Evolutionary conservation across 2,888 invertebrate genomes (phyloP).

Genomic region (Pycnomerus fuliginosus): DNA sequence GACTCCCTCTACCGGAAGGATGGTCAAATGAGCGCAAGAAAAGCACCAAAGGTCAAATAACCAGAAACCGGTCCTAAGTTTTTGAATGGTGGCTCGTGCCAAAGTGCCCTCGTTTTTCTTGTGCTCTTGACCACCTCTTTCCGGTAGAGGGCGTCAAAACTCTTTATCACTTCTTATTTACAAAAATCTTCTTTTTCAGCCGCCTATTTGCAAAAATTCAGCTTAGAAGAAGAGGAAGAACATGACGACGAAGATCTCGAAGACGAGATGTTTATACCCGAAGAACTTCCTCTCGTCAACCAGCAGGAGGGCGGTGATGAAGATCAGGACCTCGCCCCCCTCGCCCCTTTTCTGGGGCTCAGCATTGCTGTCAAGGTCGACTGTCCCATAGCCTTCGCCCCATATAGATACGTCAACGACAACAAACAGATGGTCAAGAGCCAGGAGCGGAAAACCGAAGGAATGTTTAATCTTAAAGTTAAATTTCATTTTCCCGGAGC

Average conservation of each 20-base stretch:
- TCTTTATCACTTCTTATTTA: too few species aligned
- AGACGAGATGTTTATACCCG: constrained; percentile 20
- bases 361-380: constrained; percentile 36
- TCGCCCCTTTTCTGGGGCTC: constrained; percentile 36
- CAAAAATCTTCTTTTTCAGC: constrained; percentile 30
- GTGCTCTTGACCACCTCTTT: too few species aligned
- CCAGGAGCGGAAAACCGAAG: constrained; percentile 1
- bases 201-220: constrained; percentile 42
- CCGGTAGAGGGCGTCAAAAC: too few species aligned
- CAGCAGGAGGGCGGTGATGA: not conserved
- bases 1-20: too few species aligned
- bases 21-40: too few species aligned
- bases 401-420: constrained; percentile 32
- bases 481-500: constrained; percentile 42
- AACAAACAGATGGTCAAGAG: constrained; percentile 11
- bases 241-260: constrained; percentile 30
- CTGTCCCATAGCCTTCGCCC: constrained; percentile 41
- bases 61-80: too few species aligned
- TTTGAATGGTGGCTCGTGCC: too few species aligned
- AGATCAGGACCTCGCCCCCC: not conserved
- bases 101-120: too few species aligned
- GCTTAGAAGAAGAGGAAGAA: constrained; percentile 34
- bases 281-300: not conserved
- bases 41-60: too few species aligned
- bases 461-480: constrained; percentile 19